A percentile compares a stretch with the other conserved stretches of the same genome.
These are phyloP conservation scores for Alectoris magna DNA, from an alignment of 2,797 vertebrate genomes.

Conservation along the genomic window DNA sequence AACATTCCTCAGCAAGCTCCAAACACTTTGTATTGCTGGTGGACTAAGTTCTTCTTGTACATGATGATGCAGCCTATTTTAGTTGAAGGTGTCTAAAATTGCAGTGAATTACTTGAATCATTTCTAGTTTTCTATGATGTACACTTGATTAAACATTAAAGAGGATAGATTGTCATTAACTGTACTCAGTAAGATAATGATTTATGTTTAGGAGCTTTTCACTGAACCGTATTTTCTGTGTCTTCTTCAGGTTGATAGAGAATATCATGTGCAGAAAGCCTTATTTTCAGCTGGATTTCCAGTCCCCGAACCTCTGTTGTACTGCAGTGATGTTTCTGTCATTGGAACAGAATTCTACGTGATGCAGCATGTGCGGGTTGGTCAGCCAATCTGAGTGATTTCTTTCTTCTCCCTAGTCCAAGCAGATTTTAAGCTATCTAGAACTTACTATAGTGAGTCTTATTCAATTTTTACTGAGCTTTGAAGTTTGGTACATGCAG, in stretches of 20 bases:
- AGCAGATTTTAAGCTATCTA: background rate
- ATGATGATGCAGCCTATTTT: fast-evolving
- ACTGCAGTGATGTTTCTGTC: constrained; percentile 84
- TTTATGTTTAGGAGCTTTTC: background rate
- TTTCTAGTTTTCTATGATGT: background rate
- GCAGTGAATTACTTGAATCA: background rate
- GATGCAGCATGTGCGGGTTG: constrained; percentile 91
- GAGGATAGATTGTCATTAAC: background rate
- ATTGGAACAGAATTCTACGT: constrained; percentile 95
- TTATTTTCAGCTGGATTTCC: constrained; percentile 89
- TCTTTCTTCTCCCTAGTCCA: background rate
- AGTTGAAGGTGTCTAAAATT: background rate
- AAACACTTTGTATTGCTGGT: background rate
- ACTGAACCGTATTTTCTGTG: background rate
- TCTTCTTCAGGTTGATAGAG: constrained; percentile 88
- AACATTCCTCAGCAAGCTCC: background rate
- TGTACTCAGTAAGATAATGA: background rate
- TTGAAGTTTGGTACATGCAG: background rate
- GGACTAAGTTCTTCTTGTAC: background rate
- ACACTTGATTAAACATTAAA: background rate
- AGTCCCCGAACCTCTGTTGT: constrained; percentile 89
- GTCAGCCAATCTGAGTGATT: background rate
- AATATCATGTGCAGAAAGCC: constrained; percentile 90
- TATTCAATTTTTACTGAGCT: background rate
- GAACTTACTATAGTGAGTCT: background rate